Evolutionary conservation across 2,888 invertebrate species (phyloP), one percentile per base, ranked within the genome.

Genomic region (Desoria tigrina): DNA sequence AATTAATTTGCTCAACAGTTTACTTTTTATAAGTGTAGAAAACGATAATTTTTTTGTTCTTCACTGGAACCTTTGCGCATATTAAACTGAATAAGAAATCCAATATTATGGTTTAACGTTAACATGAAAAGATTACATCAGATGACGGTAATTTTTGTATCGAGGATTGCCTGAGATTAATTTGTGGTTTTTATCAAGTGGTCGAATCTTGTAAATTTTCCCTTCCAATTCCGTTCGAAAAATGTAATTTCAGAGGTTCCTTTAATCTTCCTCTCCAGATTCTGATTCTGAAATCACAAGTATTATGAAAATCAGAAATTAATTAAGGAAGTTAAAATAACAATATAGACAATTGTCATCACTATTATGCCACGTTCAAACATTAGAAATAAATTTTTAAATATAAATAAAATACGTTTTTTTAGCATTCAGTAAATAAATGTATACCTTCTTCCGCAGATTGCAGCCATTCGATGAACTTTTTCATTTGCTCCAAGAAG

Each of bases 401-500:
- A n/a, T n/a, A n/a, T n/a, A n/a, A n/a, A n/a, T n/a, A n/a, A n/a
- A n/a, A n/a, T n/a, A n/a, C n/a, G n/a, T n/a, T n/a, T n/a, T n/a
- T n/a, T n/a, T n/a, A n/a, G n/a, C n/a, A n/a, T n/a, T n/a, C n/a
- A n/a, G n/a, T 21, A 11, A 21, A 18, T 49, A n/a, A 7, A 49
- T 9, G 9, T 49, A 7, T 77, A 82, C 84, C 89, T 82, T 96
- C 95, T 82, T 97, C 96, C 66, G 97, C 96, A 82, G 89, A 95
- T 82, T 96, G 92, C 74, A 97, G 85, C 96, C 96, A 97, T 82
- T 97, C 96, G 61, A 96, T 87, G 80, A 97, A 96, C 83, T 92
- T 91, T 83, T 93, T 94, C 93, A 95, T 96, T 84, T 97, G 96
- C 80, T 95, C 95, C 78, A 96, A 87, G 86, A 97, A 97, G 85